These are phyloP conservation scores for Helleia helle DNA, from an alignment of 2,888 invertebrate species.

Conservation along the genomic window DNA sequence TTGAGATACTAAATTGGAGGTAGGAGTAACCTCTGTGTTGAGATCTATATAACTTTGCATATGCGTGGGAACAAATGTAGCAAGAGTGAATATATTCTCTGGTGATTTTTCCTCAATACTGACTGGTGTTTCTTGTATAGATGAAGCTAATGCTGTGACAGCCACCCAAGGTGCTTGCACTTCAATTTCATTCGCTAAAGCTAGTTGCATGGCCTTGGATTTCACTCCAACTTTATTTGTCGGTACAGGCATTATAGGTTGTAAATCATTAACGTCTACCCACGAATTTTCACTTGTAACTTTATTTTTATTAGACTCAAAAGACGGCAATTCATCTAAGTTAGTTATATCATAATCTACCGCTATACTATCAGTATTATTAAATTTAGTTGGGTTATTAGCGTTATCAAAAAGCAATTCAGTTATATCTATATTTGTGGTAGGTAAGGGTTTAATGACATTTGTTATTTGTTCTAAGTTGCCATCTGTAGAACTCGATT, in stretches of 20 bases:
- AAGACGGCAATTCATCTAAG: conserved; percentile 41
- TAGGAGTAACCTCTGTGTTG: conserved; percentile 44
- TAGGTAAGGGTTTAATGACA: conserved; percentile 29
- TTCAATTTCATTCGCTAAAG: conserved; percentile 83
- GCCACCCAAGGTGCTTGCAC: conserved; percentile 84
- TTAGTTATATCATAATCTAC: conserved; percentile 51
- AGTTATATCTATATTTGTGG: conserved; percentile 49
- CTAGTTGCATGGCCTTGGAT: conserved; percentile 78
- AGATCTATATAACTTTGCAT: conserved; percentile 77
- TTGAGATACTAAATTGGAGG: conserved; percentile 49
- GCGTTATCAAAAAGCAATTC: conserved; percentile 53
- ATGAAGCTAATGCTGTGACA: conserved; percentile 79
- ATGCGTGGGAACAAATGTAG: conserved; percentile 76
- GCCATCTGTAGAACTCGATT: conserved; percentile 55
- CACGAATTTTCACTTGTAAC: conserved; percentile 30
- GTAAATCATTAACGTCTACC: conserved; percentile 40
- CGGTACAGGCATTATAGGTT: conserved; percentile 28
- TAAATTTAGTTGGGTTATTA: conserved; percentile 36
- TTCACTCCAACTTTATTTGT: conserved; percentile 39
- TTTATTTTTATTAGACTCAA: conserved; percentile 41
- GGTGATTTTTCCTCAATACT: conserved; percentile 75
- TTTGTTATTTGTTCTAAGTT: conserved; percentile 51
- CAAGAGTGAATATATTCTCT: conserved; percentile 69
- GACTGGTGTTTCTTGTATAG: conserved; percentile 76
- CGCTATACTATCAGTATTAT: conserved; percentile 31